These are phyloP conservation scores for Aporophyla lueneburgensis DNA, from an alignment of 2,888 invertebrate genomes.

Conservation along the genomic window DNA sequence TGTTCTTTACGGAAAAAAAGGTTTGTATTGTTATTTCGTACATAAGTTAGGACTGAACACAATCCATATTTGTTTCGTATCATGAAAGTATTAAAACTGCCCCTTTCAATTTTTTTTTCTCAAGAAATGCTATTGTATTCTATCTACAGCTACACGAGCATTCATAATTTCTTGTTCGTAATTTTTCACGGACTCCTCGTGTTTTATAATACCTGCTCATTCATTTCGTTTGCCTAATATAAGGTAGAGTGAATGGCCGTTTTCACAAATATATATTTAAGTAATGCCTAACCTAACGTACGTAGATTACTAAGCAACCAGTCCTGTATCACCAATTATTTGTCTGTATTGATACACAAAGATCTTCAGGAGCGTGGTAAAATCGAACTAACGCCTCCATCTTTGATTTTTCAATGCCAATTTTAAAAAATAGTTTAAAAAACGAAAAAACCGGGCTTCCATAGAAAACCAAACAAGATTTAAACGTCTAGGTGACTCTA, in stretches of 20 bases:
- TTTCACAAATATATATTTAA: neutral
- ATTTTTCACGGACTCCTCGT: slow-evolving; percentile 4
- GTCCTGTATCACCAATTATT: neutral
- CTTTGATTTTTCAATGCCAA: neutral
- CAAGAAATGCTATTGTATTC: slow-evolving; percentile 37
- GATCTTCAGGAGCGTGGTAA: neutral
- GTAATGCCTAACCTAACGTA: neutral
- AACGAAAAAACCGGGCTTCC: too few relatives aligned
- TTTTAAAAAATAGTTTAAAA: too few relatives aligned
- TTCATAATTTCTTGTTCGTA: slow-evolving; percentile 44
- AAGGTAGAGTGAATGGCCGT: neutral
- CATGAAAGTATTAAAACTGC: slow-evolving; percentile 14
- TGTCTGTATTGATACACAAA: neutral
- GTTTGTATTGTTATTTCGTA: slow-evolving; percentile 15
- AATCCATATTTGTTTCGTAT: slow-evolving; percentile 19
- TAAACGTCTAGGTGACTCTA: too few relatives aligned
- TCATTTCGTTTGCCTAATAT: slow-evolving; percentile 1
- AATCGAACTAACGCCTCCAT: neutral
- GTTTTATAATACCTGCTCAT: slow-evolving; percentile 10
- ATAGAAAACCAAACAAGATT: too few relatives aligned
- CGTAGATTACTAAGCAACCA: neutral
- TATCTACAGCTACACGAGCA: slow-evolving; percentile 31
- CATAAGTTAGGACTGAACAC: neutral
- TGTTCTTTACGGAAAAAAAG: neutral
- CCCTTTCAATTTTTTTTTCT: slow-evolving; percentile 8